Percentiles rank a stretch among this genome's conserved stretches.
Evolutionary conservation across 2,888 invertebrate genomes (phyloP).

Genomic region (Drosophila phalerata): DNA sequence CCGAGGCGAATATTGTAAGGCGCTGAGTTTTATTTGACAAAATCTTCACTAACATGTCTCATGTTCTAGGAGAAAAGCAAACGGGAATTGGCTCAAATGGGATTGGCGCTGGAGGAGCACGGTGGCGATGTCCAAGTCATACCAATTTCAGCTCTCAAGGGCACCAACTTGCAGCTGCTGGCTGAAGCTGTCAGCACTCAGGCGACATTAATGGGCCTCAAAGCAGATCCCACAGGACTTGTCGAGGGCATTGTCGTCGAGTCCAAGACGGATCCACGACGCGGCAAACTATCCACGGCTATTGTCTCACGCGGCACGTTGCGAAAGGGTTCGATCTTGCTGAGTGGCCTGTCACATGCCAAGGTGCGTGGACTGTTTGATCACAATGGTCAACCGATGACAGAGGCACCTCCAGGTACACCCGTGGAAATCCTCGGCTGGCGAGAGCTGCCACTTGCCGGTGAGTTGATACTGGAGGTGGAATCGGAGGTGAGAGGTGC

Average conservation of each 20-base stretch:
- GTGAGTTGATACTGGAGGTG: slow-evolving; percentile 95
- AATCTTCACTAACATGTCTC: background rate
- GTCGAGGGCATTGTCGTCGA: slow-evolving; percentile 97
- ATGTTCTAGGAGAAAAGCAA: slow-evolving; percentile 89
- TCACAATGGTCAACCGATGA: slow-evolving; percentile 89
- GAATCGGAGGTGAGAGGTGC: slow-evolving; percentile 88
- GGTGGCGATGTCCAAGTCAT: slow-evolving; percentile 97
- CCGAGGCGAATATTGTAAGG: slow-evolving; percentile 94
- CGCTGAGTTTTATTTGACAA: background rate
- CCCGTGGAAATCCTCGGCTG: slow-evolving; percentile 96
- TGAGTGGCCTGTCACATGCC: slow-evolving; percentile 94
- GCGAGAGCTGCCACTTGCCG: slow-evolving; percentile 95
- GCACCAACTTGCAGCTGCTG: slow-evolving; percentile 91
- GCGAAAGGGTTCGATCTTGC: slow-evolving; percentile 90
- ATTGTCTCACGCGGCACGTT: slow-evolving; percentile 95
- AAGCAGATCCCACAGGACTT: slow-evolving; percentile 92
- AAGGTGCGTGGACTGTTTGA: slow-evolving; percentile 93
- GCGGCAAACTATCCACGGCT: slow-evolving; percentile 93
- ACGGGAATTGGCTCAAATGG: slow-evolving; percentile 91
- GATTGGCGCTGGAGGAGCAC: slow-evolving; percentile 93
- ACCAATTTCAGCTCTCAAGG: slow-evolving; percentile 95
- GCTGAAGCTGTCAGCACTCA: slow-evolving; percentile 94
- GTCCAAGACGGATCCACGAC: slow-evolving; percentile 89
- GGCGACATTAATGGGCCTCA: slow-evolving; percentile 95
- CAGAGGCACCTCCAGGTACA: slow-evolving; percentile 90